These are phyloP conservation scores for Spatulosminthurus flaviceps DNA, from an alignment of 2,888 invertebrate species.

Conservation along the genomic window DNA sequence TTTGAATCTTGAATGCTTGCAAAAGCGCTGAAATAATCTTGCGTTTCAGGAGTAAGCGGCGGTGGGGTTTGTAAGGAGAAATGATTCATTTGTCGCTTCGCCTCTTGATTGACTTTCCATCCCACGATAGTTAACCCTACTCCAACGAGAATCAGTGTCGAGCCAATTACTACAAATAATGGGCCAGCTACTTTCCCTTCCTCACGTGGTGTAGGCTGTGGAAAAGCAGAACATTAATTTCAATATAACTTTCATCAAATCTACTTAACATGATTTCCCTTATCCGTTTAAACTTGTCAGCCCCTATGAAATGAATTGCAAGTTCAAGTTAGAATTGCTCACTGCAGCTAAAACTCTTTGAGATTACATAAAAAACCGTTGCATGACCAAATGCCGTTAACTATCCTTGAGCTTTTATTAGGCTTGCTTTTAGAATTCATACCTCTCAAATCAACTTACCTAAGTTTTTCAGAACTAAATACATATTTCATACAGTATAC, in stretches of 20 bases:
- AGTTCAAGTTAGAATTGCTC: too few relatives aligned
- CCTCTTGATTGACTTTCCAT: constrained; percentile 59
- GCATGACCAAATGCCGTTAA: too few relatives aligned
- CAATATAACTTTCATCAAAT: not conserved
- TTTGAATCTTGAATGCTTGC: constrained; percentile 44
- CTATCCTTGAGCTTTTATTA: too few relatives aligned
- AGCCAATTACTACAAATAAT: constrained; percentile 58
- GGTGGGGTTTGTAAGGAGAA: constrained; percentile 56
- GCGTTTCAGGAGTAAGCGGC: constrained; percentile 52
- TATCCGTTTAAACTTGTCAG: too few relatives aligned
- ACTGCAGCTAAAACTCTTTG: too few relatives aligned
- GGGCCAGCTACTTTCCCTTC: constrained; percentile 61
- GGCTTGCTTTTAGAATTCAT: too few relatives aligned
- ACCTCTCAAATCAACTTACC: too few relatives aligned
- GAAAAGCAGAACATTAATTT: not conserved
- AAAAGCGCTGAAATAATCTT: constrained; percentile 54
- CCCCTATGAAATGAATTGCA: too few relatives aligned
- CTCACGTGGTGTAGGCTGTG: constrained; percentile 48
- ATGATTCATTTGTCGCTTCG: constrained; percentile 53
- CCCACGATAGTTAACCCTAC: constrained; percentile 53
- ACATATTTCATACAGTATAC: too few relatives aligned
- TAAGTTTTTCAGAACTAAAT: too few relatives aligned
- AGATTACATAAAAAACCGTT: too few relatives aligned
- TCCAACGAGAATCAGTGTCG: constrained; percentile 54
- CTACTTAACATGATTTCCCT: not conserved